These are phyloP conservation scores for Diphyllodes magnificus DNA, from an alignment of 2,113 vertebrate genomes.

Conservation along the genomic window DNA sequence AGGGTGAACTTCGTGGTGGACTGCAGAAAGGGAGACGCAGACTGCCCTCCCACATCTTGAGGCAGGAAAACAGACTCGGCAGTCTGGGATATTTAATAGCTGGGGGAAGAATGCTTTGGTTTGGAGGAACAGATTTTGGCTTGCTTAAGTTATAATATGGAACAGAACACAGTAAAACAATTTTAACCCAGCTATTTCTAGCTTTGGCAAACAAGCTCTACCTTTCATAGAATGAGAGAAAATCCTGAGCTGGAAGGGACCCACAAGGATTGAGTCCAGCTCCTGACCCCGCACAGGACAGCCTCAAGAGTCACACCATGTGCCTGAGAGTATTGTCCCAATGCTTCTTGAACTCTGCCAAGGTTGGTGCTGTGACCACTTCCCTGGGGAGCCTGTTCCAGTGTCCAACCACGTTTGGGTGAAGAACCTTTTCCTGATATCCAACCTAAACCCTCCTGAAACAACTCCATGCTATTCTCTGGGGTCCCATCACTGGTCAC, in stretches of 20 bases:
- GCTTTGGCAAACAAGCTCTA: slow-evolving; percentile 8
- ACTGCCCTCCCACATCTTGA: slow-evolving; percentile 11
- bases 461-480: not conserved
- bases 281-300: not conserved
- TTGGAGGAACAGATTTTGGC: slow-evolving; percentile 51
- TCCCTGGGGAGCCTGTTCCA: not conserved
- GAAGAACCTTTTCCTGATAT: not conserved
- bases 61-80: slow-evolving; percentile 25
- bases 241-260: not conserved
- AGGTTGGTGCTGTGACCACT: not conserved
- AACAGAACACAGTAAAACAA: slow-evolving; percentile 18
- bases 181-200: slow-evolving; percentile 45
- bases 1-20: not conserved
- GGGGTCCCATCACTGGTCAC: not conserved
- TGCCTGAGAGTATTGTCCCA: not conserved
- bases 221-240: not conserved
- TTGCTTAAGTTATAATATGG: slow-evolving; percentile 36
- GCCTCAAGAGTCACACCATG: not conserved
- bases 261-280: not conserved
- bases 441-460: not conserved
- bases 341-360: not conserved
- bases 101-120: slow-evolving; percentile 41
- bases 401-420: not conserved
- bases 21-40: not conserved
- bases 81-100: slow-evolving; percentile 55